Percentiles rank a stretch among this genome's conserved stretches.
These are phyloP conservation scores for Odontothrips loti DNA, from an alignment of 2,888 invertebrate species.

Conservation along the genomic window DNA sequence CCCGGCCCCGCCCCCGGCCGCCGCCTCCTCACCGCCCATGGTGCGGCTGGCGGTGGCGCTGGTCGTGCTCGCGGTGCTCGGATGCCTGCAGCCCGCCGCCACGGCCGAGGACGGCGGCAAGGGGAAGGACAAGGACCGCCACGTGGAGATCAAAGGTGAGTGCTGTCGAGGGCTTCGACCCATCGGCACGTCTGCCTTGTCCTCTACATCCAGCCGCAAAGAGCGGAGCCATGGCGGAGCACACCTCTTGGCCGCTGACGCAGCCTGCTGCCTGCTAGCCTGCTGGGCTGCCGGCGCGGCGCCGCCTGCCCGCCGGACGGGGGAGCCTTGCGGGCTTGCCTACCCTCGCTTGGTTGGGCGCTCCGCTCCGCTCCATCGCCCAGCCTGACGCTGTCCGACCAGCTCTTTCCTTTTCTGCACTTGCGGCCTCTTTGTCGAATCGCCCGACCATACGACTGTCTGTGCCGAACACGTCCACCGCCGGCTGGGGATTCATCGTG, in stretches of 20 bases:
- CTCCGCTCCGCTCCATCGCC: too few species aligned
- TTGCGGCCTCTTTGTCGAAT: too few species aligned
- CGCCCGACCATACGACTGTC: too few species aligned
- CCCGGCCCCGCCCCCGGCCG: neutral
- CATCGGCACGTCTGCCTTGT: neutral
- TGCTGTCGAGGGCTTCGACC: neutral
- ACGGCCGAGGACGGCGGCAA: neutral
- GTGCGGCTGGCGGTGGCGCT: neutral
- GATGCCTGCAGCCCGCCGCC: neutral
- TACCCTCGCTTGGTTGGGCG: too few species aligned
- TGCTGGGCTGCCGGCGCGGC: neutral
- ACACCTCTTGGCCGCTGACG: neutral
- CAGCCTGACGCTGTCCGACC: too few species aligned
- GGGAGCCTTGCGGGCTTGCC: too few species aligned
- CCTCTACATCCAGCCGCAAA: neutral
- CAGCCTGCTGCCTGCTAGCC: neutral
- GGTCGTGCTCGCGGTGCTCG: neutral
- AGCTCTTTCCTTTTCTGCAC: too few species aligned
- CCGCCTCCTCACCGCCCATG: neutral
- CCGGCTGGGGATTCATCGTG: too few species aligned
- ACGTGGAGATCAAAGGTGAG: constrained; percentile 6
- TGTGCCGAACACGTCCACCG: too few species aligned
- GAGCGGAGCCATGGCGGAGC: neutral
- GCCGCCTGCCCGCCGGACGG: too few species aligned
- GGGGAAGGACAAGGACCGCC: constrained; percentile 2